Evolutionary conservation across 2,113 vertebrate species (phyloP), one percentile per base, ranked within the genome.

Genomic region (Microcebus jonahi): DNA sequence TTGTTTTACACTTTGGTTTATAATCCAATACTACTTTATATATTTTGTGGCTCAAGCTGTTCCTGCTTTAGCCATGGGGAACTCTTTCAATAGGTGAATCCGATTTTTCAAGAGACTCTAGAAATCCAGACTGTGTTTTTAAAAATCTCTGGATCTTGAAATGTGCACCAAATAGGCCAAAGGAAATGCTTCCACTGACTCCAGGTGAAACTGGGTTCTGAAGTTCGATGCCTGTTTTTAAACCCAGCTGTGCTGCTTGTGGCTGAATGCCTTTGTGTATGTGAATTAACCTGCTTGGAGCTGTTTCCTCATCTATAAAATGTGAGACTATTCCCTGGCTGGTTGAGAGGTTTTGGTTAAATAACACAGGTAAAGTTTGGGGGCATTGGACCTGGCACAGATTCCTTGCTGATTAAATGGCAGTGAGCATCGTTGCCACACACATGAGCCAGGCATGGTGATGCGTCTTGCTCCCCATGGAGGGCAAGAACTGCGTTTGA

Each of bases 101-200:
- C 50, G 57, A 88, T 82, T 79, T 93, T 91, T 90, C 21, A 88
- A 79, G 87, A 80, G 65, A 91, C 61, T 55, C 61, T 73, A 80
- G 76, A 93, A 88, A 88, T 68, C 77, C n/a, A 45, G 20, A 63
- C 63, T 55, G 63, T 80, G 75, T 91, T 61, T 23, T 59, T 80
- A 88, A 84, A 85, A 84, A 81, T 59, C 17, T 80, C 50, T 89
- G 45, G 57, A n/a, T 71, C 76, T 91, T 71, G 76, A 68, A 92
- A 68, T 0, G 0, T 34, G 25, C 25, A 84, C 34, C 29, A 31
- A 48, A 39, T 59, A 13, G 73, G 18, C 14, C 71, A 36, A 63
- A 88, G 11, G 3, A 63, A 65, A 36, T 61, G 57, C 65, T 88
- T 76, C 57, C 6, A 0, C 79, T 71, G 68, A 36, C 39, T 42